phyloP scores from a whole-genome alignment of 2,113 vertebrate genomes.

The Paracanthobrama guichenoti region DNA sequence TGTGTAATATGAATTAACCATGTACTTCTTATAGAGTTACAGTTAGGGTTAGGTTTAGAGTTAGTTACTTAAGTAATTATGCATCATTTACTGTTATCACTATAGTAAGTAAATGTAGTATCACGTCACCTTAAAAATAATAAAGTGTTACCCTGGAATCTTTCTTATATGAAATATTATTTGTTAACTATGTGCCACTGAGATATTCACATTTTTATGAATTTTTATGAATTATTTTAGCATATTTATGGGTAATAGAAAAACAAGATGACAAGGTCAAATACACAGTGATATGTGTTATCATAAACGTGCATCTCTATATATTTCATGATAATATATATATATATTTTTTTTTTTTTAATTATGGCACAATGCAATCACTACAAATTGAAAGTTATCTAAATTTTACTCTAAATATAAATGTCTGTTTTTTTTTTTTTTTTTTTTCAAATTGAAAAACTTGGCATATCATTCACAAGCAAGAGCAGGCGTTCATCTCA shows the following conservation, averaged over 20 bases:
- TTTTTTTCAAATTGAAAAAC: background rate
- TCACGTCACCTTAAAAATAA: too few relatives aligned
- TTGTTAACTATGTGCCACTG: background rate
- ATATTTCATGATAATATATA: background rate
- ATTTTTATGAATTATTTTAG: too few relatives aligned
- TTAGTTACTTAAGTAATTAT: too few relatives aligned
- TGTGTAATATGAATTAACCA: too few relatives aligned
- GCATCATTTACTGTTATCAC: too few relatives aligned
- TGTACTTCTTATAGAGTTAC: too few relatives aligned
- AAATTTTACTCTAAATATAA: background rate
- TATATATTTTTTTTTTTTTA: too few relatives aligned
- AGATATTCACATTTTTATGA: slow-evolving; percentile 13
- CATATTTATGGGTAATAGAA: background rate
- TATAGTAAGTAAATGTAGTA: too few relatives aligned
- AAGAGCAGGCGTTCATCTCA: background rate
- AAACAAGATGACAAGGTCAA: background rate
- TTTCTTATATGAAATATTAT: background rate
- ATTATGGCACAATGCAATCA: background rate
- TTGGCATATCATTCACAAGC: background rate
- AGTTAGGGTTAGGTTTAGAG: too few relatives aligned
- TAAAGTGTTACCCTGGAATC: background rate
- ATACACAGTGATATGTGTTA: background rate
- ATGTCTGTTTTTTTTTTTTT: background rate
- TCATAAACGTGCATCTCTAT: background rate
- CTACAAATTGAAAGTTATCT: background rate